Evolutionary conservation across 2,113 vertebrate species (phyloP).

Genomic region (Pituophis catenifer): DNA sequence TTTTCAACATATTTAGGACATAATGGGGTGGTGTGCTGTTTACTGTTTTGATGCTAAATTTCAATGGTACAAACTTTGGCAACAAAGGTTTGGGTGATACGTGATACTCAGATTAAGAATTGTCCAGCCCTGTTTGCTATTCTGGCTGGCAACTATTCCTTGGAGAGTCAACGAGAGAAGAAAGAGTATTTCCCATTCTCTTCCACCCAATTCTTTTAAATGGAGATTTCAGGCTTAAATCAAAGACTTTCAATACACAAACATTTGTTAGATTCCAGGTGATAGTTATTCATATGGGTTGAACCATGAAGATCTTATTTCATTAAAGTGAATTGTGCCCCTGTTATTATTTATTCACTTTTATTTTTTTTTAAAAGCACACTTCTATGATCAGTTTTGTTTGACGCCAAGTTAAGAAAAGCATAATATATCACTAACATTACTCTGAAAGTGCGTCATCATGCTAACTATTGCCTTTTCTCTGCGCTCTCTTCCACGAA

Average conservation of each 20-base stretch:
- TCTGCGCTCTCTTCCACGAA: constrained; percentile 60
- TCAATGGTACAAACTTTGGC: not conserved
- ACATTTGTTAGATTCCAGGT: not conserved
- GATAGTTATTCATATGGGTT: not conserved
- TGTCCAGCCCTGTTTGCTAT: not conserved
- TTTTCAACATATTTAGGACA: not conserved
- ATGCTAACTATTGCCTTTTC: constrained; percentile 58
- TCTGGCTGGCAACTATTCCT: not conserved
- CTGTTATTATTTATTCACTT: not conserved
- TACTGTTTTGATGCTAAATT: not conserved
- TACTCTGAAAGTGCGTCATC: constrained; percentile 5
- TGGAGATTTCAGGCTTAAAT: not conserved
- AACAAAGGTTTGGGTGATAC: not conserved
- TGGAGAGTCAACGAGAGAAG: not conserved
- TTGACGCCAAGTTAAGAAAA: too few species aligned
- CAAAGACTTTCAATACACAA: not conserved
- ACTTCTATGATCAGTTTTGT: not conserved
- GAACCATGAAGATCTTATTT: not conserved
- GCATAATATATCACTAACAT: not conserved
- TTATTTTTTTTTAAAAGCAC: not conserved
- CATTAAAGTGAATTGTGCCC: not conserved
- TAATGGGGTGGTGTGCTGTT: not conserved
- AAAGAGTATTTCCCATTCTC: not conserved
- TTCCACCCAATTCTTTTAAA: not conserved
- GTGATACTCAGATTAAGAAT: not conserved